These are phyloP conservation scores for Probaryconus sp. DNA, from an alignment of 1,140 invertebrate genomes.

Conservation along the genomic window DNA sequence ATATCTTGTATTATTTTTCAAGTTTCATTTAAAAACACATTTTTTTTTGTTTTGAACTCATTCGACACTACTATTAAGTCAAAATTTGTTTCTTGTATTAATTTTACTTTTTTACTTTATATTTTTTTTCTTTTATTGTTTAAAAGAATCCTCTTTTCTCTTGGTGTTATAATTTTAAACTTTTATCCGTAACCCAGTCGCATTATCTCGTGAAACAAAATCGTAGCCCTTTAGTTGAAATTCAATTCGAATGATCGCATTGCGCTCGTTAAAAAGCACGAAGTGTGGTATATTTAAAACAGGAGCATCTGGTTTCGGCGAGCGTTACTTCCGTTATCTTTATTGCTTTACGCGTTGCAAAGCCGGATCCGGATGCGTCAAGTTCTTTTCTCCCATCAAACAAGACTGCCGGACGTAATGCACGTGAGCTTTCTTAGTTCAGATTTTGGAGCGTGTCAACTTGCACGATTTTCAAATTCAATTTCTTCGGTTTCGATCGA, in stretches of 20 bases:
- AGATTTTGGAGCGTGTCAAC: too few relatives aligned
- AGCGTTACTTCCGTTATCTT: constrained; percentile 65
- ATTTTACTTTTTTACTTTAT: too few relatives aligned
- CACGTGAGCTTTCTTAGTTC: constrained; percentile 5
- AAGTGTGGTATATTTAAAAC: constrained; percentile 41
- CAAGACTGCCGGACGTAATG: constrained; percentile 3
- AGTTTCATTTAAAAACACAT: too few relatives aligned
- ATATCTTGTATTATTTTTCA: too few relatives aligned
- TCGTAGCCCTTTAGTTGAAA: constrained; percentile 29
- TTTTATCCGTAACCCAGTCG: not conserved
- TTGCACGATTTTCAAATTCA: constrained; percentile 28
- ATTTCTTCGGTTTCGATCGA: too few relatives aligned
- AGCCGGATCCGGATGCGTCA: constrained; percentile 61
- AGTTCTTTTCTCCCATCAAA: constrained; percentile 9
- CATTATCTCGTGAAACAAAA: constrained; percentile 46
- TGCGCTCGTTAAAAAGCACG: constrained; percentile 30
- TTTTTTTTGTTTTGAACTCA: too few relatives aligned
- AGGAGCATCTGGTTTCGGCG: constrained; percentile 61
- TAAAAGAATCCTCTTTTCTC: too few relatives aligned
- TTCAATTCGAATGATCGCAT: constrained; percentile 24
- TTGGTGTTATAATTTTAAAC: too few relatives aligned
- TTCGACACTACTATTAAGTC: too few relatives aligned
- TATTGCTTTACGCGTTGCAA: constrained; percentile 47
- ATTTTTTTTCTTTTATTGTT: too few relatives aligned
- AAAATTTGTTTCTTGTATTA: too few relatives aligned